Base-by-base conservation (phyloP, 2,888 invertebrate species). In the Odiellus spinosus region DNA sequence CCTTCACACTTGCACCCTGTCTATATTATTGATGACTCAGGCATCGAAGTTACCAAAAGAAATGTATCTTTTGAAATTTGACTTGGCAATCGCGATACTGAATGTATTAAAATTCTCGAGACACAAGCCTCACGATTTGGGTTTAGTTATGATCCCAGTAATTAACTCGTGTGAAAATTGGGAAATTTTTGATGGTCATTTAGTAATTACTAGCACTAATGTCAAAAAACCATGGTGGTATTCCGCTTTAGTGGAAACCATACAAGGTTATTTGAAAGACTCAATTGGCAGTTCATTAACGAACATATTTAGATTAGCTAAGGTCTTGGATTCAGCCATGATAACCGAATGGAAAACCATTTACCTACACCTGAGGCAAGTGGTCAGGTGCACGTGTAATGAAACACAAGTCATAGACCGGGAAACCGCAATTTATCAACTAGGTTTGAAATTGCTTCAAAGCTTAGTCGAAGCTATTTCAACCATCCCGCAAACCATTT, bases 191-290 rank as follows among this genome's bases (percentile, higher is more conserved):
- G 26, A 26, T 8, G 26, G 26, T 26, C 26, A 26, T 26, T 26
- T 26, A 8, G 26, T 26, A 26, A 26, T 26, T 26, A 26, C 26
- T 8, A 26, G 26, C 8, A 26, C 26, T 8, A 26, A 26, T 2
- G 41, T 44, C 38, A 19, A 50, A 47, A 39, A 43, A 39, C 44
- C 47, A n/a, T 50, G 50, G 50, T 50, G 50, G 50, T 50, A 48
- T 32, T 33, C 5, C 15, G 50, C 43, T 3, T 36, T 50, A 14
- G 14, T 32, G 2, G 34, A 43, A 45, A 42, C 46, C 33, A 17
- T 48, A 11, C 42, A 17, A n/a, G 35, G 35, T 12, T 50, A 32
- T 36, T 40, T 45, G 15, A 14, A 46, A 42, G 42, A 34, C 38
- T 46, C 42, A 26, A 26, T 26, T 8, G 26, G 26, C 4, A 26